Percentiles rank a stretch among this genome's conserved stretches.
Conservation (phyloP, 1,140 invertebrate species). For the Drosophila ercepeae region DNA sequence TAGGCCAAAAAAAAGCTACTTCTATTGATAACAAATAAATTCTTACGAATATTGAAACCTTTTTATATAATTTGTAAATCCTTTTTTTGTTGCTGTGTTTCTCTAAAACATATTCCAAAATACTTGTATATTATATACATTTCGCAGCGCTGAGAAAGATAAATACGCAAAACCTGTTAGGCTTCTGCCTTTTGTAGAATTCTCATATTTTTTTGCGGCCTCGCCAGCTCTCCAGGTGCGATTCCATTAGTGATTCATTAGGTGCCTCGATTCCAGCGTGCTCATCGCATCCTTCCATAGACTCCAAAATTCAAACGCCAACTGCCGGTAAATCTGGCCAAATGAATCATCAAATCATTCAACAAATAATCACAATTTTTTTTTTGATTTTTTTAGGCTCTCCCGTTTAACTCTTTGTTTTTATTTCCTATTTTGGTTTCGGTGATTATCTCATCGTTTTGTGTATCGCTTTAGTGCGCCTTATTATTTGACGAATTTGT, state of each 20-base stretch:
- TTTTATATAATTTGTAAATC: no score
- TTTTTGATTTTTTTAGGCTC: constrained; percentile 4
- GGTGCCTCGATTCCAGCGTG: constrained; percentile 21
- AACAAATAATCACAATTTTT: constrained; percentile 3
- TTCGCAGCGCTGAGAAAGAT: not conserved
- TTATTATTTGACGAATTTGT: constrained; percentile 61
- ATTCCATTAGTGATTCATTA: constrained; percentile 57
- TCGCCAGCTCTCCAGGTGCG: constrained; percentile 15
- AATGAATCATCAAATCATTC: constrained; percentile 35
- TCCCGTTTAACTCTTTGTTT: constrained; percentile 6
- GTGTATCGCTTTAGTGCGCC: constrained; percentile 39
- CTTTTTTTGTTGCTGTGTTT: no score
- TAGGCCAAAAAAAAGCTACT: no score
- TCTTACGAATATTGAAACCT: no score
- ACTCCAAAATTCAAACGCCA: constrained; percentile 19
- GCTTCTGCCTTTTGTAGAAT: constrained; percentile 39
- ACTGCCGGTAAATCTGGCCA: constrained; percentile 19
- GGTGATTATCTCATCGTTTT: constrained; percentile 65
- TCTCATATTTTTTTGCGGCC: constrained; percentile 1
- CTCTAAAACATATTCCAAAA: no score
- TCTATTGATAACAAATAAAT: no score
- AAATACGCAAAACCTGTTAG: constrained; percentile 42
- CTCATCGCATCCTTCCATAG: constrained; percentile 17
- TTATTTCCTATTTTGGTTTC: constrained; percentile 60
- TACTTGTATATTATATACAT: not conserved